phyloP scores from a whole-genome alignment of 37 sponge, comb jelly and placozoan genomes.

The Beroe forskalii region DNA sequence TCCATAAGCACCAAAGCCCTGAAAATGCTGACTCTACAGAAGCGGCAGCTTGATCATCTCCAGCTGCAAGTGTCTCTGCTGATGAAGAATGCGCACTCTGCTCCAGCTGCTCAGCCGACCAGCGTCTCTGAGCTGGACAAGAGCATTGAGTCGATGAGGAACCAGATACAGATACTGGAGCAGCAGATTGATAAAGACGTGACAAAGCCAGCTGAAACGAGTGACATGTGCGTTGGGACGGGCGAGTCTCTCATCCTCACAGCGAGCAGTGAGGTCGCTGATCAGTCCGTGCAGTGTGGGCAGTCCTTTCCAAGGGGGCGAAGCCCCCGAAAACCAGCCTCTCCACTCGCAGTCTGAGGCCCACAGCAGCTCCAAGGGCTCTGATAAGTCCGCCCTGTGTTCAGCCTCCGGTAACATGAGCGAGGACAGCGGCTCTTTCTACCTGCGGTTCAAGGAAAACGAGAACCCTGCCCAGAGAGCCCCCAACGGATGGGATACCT shows the following conservation, averaged over 20 bases:
- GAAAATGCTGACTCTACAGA: slow-evolving; percentile 51
- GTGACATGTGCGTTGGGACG: slow-evolving; percentile 24
- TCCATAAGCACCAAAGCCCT: slow-evolving; percentile 42
- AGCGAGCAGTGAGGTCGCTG: background rate
- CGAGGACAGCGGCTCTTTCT: background rate
- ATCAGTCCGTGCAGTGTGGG: background rate
- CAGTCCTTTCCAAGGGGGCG: background rate
- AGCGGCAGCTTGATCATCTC: slow-evolving; percentile 55
- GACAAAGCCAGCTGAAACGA: background rate
- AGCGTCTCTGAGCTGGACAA: background rate
- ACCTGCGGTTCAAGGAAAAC: slow-evolving; percentile 60
- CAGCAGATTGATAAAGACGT: slow-evolving; percentile 50
- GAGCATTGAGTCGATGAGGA: slow-evolving; percentile 50
- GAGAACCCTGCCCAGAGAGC: background rate
- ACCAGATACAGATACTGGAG: slow-evolving; percentile 56
- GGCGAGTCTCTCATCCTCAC: slow-evolving; percentile 38
- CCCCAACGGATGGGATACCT: slow-evolving; percentile 39
- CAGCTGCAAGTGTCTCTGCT: slow-evolving; percentile 40
- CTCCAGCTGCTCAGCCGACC: background rate
- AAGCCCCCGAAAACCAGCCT: background rate
- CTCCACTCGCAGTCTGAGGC: background rate
- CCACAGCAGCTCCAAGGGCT: background rate
- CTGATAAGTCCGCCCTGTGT: background rate
- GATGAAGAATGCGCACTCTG: slow-evolving; percentile 57
- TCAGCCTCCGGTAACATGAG: background rate